phyloP scores from a whole-genome alignment of 2,888 invertebrate species.

The Tricholauxania praeusta region DNA sequence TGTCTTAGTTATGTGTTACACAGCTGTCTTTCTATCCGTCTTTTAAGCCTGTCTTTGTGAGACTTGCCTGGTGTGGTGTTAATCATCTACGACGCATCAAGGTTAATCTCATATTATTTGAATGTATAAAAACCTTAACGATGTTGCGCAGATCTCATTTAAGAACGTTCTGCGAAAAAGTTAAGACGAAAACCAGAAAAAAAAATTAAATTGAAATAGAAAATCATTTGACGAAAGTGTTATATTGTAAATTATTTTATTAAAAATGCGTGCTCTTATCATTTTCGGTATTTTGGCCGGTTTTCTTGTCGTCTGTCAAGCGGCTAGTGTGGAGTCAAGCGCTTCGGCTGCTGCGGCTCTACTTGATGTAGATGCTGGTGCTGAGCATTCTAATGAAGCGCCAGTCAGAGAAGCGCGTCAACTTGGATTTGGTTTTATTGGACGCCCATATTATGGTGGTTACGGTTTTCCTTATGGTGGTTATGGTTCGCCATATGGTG shows the following conservation, averaged over 20 bases:
- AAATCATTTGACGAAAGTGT: neutral
- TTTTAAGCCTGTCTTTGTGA: too few relatives aligned
- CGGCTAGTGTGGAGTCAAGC: neutral
- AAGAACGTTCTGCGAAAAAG: constrained; percentile 10
- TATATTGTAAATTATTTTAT: neutral
- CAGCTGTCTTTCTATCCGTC: too few relatives aligned
- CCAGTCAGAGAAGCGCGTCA: constrained; percentile 33
- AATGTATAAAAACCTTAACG: constrained; percentile 23
- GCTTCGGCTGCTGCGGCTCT: neutral
- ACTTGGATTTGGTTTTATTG: constrained; percentile 23
- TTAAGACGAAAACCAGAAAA: neutral
- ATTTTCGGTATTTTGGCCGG: constrained; percentile 17
- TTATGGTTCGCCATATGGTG: constrained; percentile 24
- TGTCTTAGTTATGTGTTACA: too few relatives aligned
- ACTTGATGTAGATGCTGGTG: constrained; percentile 36
- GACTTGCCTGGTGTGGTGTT: too few relatives aligned
- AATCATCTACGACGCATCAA: constrained; percentile 8
- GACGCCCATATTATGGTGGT: constrained; percentile 6
- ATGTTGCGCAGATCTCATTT: neutral
- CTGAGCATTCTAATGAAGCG: constrained; percentile 6
- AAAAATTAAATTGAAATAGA: neutral
- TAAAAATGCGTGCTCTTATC: constrained; percentile 29
- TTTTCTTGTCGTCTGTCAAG: neutral
- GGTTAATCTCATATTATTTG: neutral
- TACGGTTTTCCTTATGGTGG: constrained; percentile 20